Evolutionary conservation across 2,888 invertebrate species (phyloP).

Genomic region (Acronicta psi): DNA sequence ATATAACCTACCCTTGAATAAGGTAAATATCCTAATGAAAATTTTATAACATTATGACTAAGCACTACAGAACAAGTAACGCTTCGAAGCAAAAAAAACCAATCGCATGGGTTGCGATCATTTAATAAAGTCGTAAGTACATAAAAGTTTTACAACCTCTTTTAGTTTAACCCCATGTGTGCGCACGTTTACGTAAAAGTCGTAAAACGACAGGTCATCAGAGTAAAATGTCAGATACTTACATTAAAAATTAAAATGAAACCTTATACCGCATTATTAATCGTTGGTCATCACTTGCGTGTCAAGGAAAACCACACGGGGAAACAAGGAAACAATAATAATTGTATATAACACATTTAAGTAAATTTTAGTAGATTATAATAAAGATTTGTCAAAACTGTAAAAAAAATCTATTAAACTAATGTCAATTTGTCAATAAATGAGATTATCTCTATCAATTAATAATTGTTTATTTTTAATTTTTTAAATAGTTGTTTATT

Average conservation of each 20-base stretch:
- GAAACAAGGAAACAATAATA: background rate
- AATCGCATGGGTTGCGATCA: slow-evolving; percentile 25
- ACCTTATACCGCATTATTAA: slow-evolving; percentile 34
- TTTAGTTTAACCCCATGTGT: slow-evolving; percentile 14
- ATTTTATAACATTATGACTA: too few relatives aligned
- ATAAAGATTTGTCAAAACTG: too few relatives aligned
- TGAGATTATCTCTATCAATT: too few relatives aligned
- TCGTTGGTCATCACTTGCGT: slow-evolving; percentile 33
- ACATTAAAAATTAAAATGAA: slow-evolving; percentile 39
- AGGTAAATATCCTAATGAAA: too few relatives aligned
- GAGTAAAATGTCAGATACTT: slow-evolving; percentile 27
- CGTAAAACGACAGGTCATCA: slow-evolving; percentile 21
- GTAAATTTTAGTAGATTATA: too few relatives aligned
- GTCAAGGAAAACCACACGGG: slow-evolving; percentile 48
- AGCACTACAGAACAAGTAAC: too few relatives aligned
- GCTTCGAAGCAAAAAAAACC: slow-evolving; percentile 9
- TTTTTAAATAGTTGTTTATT: too few relatives aligned
- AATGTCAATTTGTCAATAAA: too few relatives aligned
- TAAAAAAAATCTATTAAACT: too few relatives aligned
- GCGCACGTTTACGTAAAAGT: slow-evolving; percentile 28
- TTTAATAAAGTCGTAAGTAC: background rate
- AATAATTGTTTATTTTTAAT: too few relatives aligned
- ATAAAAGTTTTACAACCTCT: slow-evolving; percentile 3
- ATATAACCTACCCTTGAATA: too few relatives aligned
- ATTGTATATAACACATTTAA: too few relatives aligned